These are phyloP conservation scores for Xyliphius kryptos DNA, from an alignment of 2,113 vertebrate genomes.

Conservation along the genomic window DNA sequence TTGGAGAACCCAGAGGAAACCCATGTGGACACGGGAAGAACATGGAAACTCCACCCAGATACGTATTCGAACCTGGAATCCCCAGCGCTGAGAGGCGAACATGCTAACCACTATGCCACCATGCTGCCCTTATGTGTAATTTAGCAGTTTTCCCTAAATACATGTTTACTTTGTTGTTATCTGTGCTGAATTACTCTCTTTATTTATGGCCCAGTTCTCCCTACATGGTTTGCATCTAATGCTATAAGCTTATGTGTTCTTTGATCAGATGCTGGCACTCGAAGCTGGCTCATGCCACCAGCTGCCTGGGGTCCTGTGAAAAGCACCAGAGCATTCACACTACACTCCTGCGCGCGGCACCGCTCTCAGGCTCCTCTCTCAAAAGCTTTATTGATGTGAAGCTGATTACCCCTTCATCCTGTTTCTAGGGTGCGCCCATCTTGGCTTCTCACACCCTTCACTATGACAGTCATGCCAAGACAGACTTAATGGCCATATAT, in stretches of 20 bases:
- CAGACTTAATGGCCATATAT: background rate
- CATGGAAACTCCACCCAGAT: too few species aligned
- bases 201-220: conserved; percentile 7
- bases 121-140: too few species aligned
- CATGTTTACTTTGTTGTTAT: background rate
- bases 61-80: too few species aligned
- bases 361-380: conserved; percentile 7
- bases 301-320: conserved; percentile 30
- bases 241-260: conserved; percentile 26
- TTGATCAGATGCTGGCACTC: conserved; percentile 39
- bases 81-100: too few species aligned
- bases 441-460: background rate
- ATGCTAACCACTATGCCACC: too few species aligned
- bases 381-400: conserved; percentile 32
- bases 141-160: background rate
- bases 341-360: conserved; percentile 15
- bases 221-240: conserved; percentile 18
- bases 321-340: conserved; percentile 19
- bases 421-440: background rate
- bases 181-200: background rate
- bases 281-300: conserved; percentile 24
- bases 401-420: background rate
- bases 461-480: conserved; percentile 9
- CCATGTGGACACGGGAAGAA: too few species aligned
- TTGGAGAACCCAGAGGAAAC: too few species aligned